phyloP scores from a whole-genome alignment of 2,797 vertebrate species.

The Spinus pinus region DNA sequence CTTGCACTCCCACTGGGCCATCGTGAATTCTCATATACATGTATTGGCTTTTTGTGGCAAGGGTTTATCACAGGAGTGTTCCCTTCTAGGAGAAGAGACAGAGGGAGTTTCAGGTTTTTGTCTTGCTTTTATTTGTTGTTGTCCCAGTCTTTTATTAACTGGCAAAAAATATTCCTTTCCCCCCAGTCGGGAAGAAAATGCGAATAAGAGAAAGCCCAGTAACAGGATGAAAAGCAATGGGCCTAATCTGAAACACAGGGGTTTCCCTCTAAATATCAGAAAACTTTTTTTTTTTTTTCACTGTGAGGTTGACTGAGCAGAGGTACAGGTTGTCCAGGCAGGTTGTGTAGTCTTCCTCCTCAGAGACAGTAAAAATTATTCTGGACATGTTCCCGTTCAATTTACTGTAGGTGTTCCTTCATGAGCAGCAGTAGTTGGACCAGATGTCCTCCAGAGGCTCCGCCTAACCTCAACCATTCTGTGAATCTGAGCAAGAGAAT shows the following conservation, averaged over 20 bases:
- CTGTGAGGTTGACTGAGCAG: neutral
- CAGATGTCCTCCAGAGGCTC: neutral
- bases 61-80: neutral
- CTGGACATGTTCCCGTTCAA: neutral
- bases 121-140: neutral
- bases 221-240: neutral
- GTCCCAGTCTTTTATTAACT: neutral
- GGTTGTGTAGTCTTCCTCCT: neutral
- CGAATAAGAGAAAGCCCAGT: neutral
- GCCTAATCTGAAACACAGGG: neutral
- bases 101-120: neutral
- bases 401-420: neutral
- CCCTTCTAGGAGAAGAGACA: neutral
- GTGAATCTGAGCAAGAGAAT: neutral
- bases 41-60: neutral
- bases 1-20: neutral
- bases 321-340: neutral
- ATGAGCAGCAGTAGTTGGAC: neutral
- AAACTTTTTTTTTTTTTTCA: neutral
- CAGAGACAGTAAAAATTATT: neutral
- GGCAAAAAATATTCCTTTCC: accelerated
- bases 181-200: accelerated
- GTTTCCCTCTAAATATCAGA: neutral
- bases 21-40: neutral
- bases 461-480: neutral